Base-by-base conservation (phyloP, 2,113 vertebrate species). In the Typhlomys cinereus region DNA sequence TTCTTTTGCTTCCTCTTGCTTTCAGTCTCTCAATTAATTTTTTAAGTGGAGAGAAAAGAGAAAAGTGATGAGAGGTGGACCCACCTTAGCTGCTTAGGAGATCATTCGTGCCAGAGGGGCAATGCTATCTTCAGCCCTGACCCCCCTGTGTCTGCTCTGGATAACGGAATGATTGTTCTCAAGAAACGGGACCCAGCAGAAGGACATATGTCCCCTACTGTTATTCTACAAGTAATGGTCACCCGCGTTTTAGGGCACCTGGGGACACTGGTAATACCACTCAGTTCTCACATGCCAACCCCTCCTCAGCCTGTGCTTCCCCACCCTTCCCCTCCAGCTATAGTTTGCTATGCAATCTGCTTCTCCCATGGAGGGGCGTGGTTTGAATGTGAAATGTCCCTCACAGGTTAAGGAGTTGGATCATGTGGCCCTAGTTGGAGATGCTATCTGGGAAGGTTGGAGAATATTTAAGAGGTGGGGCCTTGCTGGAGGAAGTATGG, bases 11-110 rank as follows among this genome's bases (percentile, higher is more conserved):
- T n/a, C n/a, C n/a, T n/a, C n/a, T n/a, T n/a, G n/a, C n/a, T n/a
- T n/a, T n/a, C n/a, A n/a, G n/a, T 91, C 70, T 84, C 75, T 83
- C 48, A 91, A 64, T 52, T 46, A 14, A n/a, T 85, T 13, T 87
- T 94, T 31, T 83, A 82, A 71, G 64, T 15, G 7, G 4, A 78
- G 64, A 50, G 29, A 27, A 48, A 88, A 62, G 54, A 36, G 76
- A 20, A 46, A 57, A 31, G 20, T 31, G 27, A 48, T 17, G 71
- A 89, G 66, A 75, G 64, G 48, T 23, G 14, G 29, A 15, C 27
- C 9, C 48, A 23, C 54, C 31, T 89, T 59, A 50, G 67, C 48
- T n/a, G 92, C n/a, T 74, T 75, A 12, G 17, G 31, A 52, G 46
- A 27, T 39, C 69, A 85, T 81, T 54, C 7, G 44, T 5, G 21